phyloP scores from a whole-genome alignment of 2,113 vertebrate genomes.

The Heliornis fulica region DNA sequence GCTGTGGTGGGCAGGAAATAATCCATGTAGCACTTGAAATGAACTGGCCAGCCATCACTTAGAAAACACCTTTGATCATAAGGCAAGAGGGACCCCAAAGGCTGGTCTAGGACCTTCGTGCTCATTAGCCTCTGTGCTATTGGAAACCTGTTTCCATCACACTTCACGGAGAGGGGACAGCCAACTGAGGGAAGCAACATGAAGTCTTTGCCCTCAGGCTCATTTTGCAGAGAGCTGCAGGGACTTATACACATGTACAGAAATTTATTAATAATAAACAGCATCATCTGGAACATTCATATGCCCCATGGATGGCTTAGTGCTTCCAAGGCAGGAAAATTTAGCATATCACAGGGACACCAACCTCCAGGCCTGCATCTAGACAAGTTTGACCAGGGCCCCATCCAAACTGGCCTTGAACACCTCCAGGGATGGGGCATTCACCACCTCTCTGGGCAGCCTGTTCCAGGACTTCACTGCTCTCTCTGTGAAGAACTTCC shows the following conservation, averaged over 20 bases:
- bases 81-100: neutral
- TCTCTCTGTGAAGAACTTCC: no score
- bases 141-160: fast-evolving
- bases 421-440: no score
- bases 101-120: neutral
- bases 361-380: no score
- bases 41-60: neutral
- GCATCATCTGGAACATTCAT: neutral
- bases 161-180: neutral
- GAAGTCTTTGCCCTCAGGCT: neutral
- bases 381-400: no score
- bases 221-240: neutral
- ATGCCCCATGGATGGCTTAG: fast-evolving
- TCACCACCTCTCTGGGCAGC: no score
- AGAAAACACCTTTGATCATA: neutral
- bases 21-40: neutral
- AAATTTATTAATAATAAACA: slow-evolving; percentile 11
- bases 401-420: no score
- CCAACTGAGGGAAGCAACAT: neutral
- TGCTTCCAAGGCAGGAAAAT: neutral
- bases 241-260: neutral
- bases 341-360: no score
- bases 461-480: no score
- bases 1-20: neutral
- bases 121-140: neutral